Evolutionary conservation across 2,888 invertebrate species (phyloP), one percentile per base, ranked within the genome.

Genomic region (Metallyticus violacea): DNA sequence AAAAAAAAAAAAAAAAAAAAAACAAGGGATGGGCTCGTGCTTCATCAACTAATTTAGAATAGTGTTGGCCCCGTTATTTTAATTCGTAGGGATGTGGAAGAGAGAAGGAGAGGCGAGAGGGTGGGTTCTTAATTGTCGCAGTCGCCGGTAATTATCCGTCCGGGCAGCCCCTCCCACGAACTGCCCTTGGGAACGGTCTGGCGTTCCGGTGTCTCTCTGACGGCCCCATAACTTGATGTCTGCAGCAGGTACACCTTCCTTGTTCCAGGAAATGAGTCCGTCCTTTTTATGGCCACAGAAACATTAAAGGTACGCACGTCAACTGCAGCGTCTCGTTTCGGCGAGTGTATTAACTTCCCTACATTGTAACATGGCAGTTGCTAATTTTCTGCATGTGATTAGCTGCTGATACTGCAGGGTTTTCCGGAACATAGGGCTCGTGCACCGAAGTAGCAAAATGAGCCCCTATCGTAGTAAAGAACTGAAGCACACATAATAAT

Each of bases 101-200:
- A n/a, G 76, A n/a, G 40, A 15, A 15, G 81, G 81, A 27, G 80
- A n/a, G 76, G 29, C 62, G 40, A 62, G 82, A 2, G 26, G 26
- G 29, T 25, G 80, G 26, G 76, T 76, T 82, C 82, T 82, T 82
- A 82, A 82, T 82, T 76, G 82, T 82, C 82, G 76, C 82, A 15
- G 82, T 26, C 26, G 76, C 22, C 82, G 27, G 82, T 29, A 82
- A 82, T 82, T 82, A 82, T 27, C 62, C 26, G n/a, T 15, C 62
- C 22, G 62, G n/a, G 28, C 26, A 22, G 25, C n/a, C 30, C 40
- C 26, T 76, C 82, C 9, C 26, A 27, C 82, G 25, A 26, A 5
- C 26, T 62, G 7, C 82, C 82, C 82, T 76, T 26, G 82, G 82
- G 82, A 82, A 7, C 9, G n/a, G n/a, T n/a, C n/a, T n/a, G n/a